Percentiles rank a stretch among this genome's conserved stretches.
Conservation (phyloP, 2,888 invertebrate genomes). For the Ditylenchus weischeri region DNA sequence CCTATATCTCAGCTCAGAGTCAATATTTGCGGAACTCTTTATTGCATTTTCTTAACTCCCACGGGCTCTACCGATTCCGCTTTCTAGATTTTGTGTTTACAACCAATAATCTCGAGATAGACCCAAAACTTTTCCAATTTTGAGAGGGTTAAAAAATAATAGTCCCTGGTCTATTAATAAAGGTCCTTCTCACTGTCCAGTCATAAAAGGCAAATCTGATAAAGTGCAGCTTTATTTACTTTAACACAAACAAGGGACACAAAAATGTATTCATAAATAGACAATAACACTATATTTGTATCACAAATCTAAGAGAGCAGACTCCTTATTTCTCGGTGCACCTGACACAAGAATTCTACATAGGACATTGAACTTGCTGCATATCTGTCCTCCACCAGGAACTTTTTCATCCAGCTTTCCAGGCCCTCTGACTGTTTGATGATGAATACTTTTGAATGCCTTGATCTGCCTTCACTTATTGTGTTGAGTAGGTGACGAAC, state of each 20-base stretch:
- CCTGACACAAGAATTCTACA: constrained; percentile 95
- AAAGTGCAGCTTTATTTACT: too few relatives aligned
- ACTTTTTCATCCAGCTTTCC: constrained; percentile 89
- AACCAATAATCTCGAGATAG: too few relatives aligned
- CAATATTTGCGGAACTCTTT: too few relatives aligned
- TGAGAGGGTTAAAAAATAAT: too few relatives aligned
- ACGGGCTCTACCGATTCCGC: too few relatives aligned
- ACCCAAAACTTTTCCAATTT: too few relatives aligned
- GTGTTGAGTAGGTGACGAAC: constrained; percentile 72
- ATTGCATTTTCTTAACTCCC: too few relatives aligned
- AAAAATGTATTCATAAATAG: constrained; percentile 8
- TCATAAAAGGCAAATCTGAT: too few relatives aligned
- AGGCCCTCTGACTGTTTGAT: constrained; percentile 86
- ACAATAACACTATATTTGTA: not conserved
- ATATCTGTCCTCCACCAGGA: constrained; percentile 81
- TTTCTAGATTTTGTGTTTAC: too few relatives aligned
- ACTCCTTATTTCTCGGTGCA: constrained; percentile 95
- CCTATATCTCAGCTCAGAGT: too few relatives aligned
- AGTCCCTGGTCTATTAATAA: too few relatives aligned
- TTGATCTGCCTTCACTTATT: constrained; percentile 64
- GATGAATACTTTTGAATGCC: constrained; percentile 72
- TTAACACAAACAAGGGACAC: not conserved
- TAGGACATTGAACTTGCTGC: constrained; percentile 70
- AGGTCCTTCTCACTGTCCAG: too few relatives aligned
- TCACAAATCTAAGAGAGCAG: constrained; percentile 65